A percentile compares a stretch with the other conserved stretches of the same genome.
phyloP scores from a whole-genome alignment of 2,113 vertebrate species.

The Lepisosteus oculatus region DNA sequence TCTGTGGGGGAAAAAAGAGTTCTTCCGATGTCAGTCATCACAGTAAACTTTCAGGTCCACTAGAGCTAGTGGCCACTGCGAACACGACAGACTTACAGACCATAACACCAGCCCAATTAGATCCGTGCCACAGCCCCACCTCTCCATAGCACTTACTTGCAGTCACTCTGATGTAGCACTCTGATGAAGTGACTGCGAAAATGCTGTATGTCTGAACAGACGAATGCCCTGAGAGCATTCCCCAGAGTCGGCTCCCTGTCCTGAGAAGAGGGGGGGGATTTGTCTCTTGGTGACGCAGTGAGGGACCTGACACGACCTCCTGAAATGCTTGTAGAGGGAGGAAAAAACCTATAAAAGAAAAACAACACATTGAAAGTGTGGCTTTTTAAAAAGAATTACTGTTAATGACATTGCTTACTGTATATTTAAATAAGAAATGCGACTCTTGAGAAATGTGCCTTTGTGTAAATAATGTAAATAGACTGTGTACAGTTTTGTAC shows the following conservation, averaged over 20 bases:
- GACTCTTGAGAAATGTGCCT: constrained; percentile 31
- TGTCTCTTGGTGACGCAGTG: not conserved
- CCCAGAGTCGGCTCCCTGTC: not conserved
- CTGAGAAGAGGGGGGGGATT: not conserved
- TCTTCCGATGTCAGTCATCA: too few species aligned
- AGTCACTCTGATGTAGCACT: not conserved
- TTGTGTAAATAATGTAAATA: constrained; percentile 49
- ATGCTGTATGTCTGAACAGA: not conserved
- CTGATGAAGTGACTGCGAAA: not conserved
- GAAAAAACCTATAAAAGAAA: not conserved
- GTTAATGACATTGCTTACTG: constrained; percentile 25
- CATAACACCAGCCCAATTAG: too few species aligned
- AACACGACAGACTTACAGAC: too few species aligned
- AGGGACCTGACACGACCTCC: constrained; percentile 1
- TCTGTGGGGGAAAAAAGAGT: too few species aligned
- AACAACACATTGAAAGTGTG: constrained; percentile 27
- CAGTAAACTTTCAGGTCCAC: too few species aligned
- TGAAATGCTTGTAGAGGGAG: constrained; percentile 5
- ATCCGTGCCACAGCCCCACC: not conserved
- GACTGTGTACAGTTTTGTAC: constrained; percentile 50
- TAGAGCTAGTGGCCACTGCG: too few species aligned
- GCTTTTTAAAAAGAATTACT: constrained; percentile 25
- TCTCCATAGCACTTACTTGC: not conserved
- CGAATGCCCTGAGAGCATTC: too few species aligned
- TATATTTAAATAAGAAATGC: constrained; percentile 32